Evolutionary conservation across 2,888 invertebrate species (phyloP), one percentile per base, ranked within the genome.

Genomic region (Caenorhabditis parvicauda): DNA sequence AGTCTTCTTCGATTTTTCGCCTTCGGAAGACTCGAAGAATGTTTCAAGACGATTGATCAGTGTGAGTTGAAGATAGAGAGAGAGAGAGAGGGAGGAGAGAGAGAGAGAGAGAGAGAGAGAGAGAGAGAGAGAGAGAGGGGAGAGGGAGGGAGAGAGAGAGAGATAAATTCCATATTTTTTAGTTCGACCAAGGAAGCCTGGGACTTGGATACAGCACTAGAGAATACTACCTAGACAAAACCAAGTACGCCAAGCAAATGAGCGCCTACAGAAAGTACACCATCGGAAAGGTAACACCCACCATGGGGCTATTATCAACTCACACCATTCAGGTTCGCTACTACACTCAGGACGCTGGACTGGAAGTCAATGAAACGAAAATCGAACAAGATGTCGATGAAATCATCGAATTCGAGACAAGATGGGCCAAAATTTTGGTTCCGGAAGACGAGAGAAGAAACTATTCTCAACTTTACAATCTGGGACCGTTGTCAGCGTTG

Each of bases 381-480:
- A 73, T 77, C 41, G 67, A 61, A 4, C 32, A 41, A 5, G 78
- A 77, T 35, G 76, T 80, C 39, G 73, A 74, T 44, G 75, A 76
- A 47, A 70, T 79, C 14, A 54, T 79, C 35, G 60, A 63, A 3
- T 65, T 79, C 45, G 79, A 79, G 49, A 74, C 67, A 35, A 44
- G 70, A 35, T 73, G 80, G 48, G 79, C 79, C 0, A 51, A 60
- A 35, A 78, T 80, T 39, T 44, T 75, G 24, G 67, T 72, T 6
- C 72, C 80, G 2, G 77, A 80, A 49, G 80, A 79, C 45, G 70
- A 81, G 25, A 59, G 81, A 6, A 50, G 80, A 19, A 72, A 72
- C 45, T 69, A 55, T 54, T 66, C 67, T 0, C 59, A 56, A 19
- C 54, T 75, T 45, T 77, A 81, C 62, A 78, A 80, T 65, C 52